Percentiles rank a stretch among this genome's conserved stretches.
Evolutionary conservation across 1,140 invertebrate genomes (phyloP).

Genomic region (Forficula auricularia): DNA sequence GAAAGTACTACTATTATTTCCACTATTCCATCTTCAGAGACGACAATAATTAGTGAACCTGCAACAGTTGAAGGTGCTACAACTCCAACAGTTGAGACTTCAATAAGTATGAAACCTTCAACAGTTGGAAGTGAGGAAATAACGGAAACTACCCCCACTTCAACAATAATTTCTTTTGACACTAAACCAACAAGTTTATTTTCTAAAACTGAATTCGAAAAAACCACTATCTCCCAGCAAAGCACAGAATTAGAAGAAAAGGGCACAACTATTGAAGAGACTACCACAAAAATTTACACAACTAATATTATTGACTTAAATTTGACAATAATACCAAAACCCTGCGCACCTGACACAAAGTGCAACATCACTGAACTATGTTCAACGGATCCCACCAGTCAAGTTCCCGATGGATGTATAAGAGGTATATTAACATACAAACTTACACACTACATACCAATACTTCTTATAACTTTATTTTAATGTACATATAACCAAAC

Average conservation of each 20-base stretch:
- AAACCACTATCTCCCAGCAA: background rate
- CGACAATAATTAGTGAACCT: too few species aligned
- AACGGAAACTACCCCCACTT: background rate
- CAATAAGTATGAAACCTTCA: too few species aligned
- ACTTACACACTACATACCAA: too few species aligned
- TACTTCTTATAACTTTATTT: too few species aligned
- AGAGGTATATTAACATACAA: background rate
- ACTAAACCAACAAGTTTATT: background rate
- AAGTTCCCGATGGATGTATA: slow-evolving; percentile 11
- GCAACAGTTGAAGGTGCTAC: background rate
- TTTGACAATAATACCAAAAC: too few species aligned
- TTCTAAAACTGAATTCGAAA: background rate
- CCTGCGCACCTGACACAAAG: too few species aligned
- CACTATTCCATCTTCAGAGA: too few species aligned
- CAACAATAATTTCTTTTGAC: background rate
- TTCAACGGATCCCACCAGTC: slow-evolving; percentile 11
- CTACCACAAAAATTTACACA: background rate
- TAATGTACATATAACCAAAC: too few species aligned
- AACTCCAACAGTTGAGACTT: too few species aligned
- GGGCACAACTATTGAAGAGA: background rate
- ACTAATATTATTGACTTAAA: too few species aligned
- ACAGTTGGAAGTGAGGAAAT: background rate
- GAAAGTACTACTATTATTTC: too few species aligned
- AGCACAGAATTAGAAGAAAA: background rate
- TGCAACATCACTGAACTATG: slow-evolving; percentile 5